Conservation (phyloP, 2,797 vertebrate species). For the Tragopan temminckii region DNA sequence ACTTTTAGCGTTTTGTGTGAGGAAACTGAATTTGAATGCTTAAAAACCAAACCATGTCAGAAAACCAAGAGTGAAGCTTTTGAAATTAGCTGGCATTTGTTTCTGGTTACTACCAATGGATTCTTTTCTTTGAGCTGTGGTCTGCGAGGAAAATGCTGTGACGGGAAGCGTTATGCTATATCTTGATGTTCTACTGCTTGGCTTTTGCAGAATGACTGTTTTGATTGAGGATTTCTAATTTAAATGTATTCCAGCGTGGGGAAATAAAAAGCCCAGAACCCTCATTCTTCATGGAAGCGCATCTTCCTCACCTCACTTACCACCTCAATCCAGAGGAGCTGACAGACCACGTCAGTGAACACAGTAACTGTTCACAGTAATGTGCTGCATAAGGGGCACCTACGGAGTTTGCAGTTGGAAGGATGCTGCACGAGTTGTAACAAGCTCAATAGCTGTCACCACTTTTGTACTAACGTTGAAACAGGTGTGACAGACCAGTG, state of each 20-base stretch:
- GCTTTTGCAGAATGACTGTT: not conserved
- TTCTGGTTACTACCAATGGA: not conserved
- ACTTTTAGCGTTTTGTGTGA: not conserved
- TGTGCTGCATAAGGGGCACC: not conserved
- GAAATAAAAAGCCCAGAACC: not conserved
- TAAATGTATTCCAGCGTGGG: not conserved
- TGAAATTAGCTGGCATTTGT: not conserved
- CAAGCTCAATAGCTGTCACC: not conserved
- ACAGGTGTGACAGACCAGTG: not conserved
- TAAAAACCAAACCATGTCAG: not conserved
- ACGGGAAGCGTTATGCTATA: not conserved
- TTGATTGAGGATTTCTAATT: not conserved
- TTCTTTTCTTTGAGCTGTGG: not conserved
- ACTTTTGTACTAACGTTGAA: not conserved
- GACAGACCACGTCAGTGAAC: not conserved
- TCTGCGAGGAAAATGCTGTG: not conserved
- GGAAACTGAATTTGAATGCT: not conserved
- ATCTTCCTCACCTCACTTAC: not conserved
- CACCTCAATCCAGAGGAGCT: not conserved
- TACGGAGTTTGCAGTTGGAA: not conserved
- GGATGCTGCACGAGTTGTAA: not conserved
- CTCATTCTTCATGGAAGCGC: not conserved
- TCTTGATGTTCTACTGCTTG: not conserved
- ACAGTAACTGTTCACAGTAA: accelerated
- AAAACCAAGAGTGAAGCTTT: not conserved